A percentile compares a stretch with the other conserved stretches of the same genome.
Evolutionary conservation across 2,888 invertebrate genomes (phyloP).

Genomic region (Mantis religiosa): DNA sequence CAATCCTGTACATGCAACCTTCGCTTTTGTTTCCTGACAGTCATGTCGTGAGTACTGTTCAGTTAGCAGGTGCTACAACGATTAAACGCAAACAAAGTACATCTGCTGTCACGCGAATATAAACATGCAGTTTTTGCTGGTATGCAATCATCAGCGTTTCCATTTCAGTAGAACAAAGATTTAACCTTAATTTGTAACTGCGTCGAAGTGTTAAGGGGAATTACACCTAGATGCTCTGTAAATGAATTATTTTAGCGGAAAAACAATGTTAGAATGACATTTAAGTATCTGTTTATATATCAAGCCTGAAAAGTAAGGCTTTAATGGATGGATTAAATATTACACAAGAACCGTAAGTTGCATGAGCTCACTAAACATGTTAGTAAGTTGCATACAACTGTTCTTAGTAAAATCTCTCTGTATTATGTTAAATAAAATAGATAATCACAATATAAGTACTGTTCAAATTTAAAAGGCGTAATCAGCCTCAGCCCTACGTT

Average conservation of each 20-base stretch:
- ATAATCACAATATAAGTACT: too few relatives aligned
- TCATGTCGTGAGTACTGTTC: not conserved
- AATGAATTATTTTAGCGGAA: not conserved
- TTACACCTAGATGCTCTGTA: not conserved
- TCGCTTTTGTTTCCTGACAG: not conserved
- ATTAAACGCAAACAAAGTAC: not conserved
- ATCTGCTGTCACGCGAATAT: not conserved
- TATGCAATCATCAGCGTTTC: too few relatives aligned
- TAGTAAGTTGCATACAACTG: too few relatives aligned
- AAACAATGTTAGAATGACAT: not conserved
- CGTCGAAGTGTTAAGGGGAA: not conserved
- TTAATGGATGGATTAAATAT: too few relatives aligned
- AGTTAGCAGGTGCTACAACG: not conserved
- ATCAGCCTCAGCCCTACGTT: too few relatives aligned
- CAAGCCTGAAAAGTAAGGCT: too few relatives aligned
- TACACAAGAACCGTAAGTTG: too few relatives aligned
- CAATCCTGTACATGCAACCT: not conserved
- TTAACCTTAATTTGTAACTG: not conserved
- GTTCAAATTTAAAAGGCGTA: too few relatives aligned
- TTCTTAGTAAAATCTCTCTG: too few relatives aligned
- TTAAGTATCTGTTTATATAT: too few relatives aligned
- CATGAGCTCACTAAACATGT: too few relatives aligned
- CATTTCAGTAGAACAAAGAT: not conserved
- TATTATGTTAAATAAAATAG: too few relatives aligned
- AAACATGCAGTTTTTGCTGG: not conserved